Evolutionary conservation across 2,888 invertebrate species (phyloP), one percentile per base, ranked within the genome.

Genomic region (Sphaerophoria rueppellii): DNA sequence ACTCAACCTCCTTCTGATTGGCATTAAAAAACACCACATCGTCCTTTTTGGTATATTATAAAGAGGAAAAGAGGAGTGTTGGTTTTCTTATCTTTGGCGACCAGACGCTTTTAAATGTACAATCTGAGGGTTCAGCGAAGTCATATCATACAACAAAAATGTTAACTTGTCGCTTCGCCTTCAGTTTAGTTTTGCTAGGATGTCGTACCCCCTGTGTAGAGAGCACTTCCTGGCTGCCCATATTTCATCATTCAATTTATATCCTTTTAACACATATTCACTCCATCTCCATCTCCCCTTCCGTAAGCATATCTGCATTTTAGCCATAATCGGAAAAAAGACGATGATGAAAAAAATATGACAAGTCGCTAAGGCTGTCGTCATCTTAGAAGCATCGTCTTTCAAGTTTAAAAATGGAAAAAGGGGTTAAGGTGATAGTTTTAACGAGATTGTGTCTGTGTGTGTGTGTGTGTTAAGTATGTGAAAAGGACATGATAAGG

Each of bases 61-160:
- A 7, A 40, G 6, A 40, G 9, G 40, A 40, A 40, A 43, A 24
- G 24, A 7, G 32, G 48, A 14, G 70, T 72, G 76, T 34, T 80
- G 75, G 79, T 90, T 90, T 90, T 89, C 91, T 91, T 91, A 91
- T 91, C 91, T 91, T 87, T 88, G 88, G 88, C 91, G 91, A 90
- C 91, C 91, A 91, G 91, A 91, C 91, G 91, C 91, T 91, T 91
- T 91, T 91, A 90, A 82, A 74, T 82, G 82, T 81, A 70, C 85
- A 85, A 85, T 85, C 81, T 85, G 35, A 73, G 81, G 81, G 81
- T 70, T 67, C 54, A 43, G 67, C 67, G 81, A 54, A 81, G 85
- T 73, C 81, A 81, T 85, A 85, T 85, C 81, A 77, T 67, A 81
- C 70, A 81, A 40, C 73, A 85, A 81, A 81, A 85, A 70, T 77